Conservation (phyloP, 1,140 invertebrate genomes). For the Aphaenogaster rudis region DNA sequence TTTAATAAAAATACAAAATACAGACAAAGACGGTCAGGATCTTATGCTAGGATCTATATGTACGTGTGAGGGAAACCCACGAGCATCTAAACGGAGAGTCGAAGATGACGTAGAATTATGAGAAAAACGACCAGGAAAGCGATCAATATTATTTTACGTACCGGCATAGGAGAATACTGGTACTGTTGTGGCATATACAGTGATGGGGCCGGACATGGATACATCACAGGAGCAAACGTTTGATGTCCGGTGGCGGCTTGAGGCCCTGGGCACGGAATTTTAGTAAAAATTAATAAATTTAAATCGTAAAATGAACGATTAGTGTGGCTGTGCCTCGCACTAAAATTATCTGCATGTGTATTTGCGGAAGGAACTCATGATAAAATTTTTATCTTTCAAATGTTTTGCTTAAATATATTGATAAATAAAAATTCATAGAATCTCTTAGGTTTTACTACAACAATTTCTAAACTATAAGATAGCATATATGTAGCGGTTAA, state of each 20-base stretch:
- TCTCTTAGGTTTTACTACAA: background rate
- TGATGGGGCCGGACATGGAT: conserved; percentile 85
- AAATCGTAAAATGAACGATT: background rate
- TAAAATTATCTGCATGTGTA: background rate
- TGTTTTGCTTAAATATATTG: background rate
- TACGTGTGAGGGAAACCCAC: conserved; percentile 37
- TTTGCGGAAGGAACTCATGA: background rate
- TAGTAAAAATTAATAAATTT: conserved; percentile 29
- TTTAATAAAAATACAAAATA: conserved; percentile 76
- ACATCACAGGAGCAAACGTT: conserved; percentile 85
- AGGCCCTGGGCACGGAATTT: conserved; percentile 76
- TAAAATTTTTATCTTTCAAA: background rate
- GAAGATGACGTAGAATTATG: conserved; percentile 63
- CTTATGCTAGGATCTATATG: conserved; percentile 60
- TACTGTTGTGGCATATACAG: conserved; percentile 86
- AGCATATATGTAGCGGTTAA: background rate
- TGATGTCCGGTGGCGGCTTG: conserved; percentile 84
- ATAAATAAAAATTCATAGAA: background rate
- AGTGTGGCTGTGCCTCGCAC: background rate
- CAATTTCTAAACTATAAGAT: conserved; percentile 27
- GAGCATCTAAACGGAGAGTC: conserved; percentile 42
- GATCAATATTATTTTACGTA: conserved; percentile 77
- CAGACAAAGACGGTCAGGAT: conserved; percentile 67
- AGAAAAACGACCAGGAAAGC: conserved; percentile 12
- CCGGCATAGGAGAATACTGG: conserved; percentile 86